phyloP scores from a whole-genome alignment of 2,888 invertebrate genomes.

The Schizaphis graminum region DNA sequence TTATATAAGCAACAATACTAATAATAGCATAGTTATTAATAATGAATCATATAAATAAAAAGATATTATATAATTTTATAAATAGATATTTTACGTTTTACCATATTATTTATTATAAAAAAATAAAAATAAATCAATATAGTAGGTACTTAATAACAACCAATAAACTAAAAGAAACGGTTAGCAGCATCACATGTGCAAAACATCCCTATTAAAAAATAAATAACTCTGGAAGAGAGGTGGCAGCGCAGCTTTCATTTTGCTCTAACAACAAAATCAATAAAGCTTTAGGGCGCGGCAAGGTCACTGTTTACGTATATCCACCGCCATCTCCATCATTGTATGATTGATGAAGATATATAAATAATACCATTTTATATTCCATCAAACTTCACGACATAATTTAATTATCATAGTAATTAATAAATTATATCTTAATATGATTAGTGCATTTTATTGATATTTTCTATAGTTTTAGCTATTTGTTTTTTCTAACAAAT shows the following conservation, averaged over 20 bases:
- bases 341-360: slow-evolving; percentile 47
- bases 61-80: too few species aligned
- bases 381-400: slow-evolving; percentile 4
- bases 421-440: neutral
- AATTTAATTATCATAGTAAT: neutral
- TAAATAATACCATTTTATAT: slow-evolving; percentile 10
- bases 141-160: neutral
- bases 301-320: slow-evolving; percentile 62
- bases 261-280: slow-evolving; percentile 65
- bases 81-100: neutral
- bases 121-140: neutral
- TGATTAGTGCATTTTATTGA: neutral
- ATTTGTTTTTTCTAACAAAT: neutral
- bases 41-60: neutral
- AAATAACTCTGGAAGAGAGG: slow-evolving; percentile 30
- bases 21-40: neutral
- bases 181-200: slow-evolving; percentile 19
- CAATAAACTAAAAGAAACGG: slow-evolving; percentile 1
- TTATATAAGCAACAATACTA: neutral
- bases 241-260: slow-evolving; percentile 59
- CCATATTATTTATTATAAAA: neutral
- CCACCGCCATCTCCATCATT: slow-evolving; percentile 31
- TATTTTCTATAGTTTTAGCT: neutral
- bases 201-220: slow-evolving; percentile 50
- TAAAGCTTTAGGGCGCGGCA: slow-evolving; percentile 65